Evolutionary conservation across 2,113 vertebrate genomes (phyloP).

Genomic region (Rhynchopsitta pachyrhyncha): DNA sequence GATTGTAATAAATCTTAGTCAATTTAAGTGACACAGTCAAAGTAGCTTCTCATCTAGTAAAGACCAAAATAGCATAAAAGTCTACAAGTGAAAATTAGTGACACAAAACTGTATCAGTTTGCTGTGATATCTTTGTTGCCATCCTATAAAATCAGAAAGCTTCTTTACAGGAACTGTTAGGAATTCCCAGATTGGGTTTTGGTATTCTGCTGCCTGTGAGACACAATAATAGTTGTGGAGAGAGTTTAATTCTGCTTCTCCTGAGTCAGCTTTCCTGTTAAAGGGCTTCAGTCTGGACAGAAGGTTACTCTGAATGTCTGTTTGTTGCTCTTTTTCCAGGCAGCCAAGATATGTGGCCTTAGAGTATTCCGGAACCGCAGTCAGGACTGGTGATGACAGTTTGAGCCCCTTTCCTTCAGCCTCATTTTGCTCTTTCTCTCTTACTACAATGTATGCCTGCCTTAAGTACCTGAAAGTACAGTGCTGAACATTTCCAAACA

Average conservation of each 20-base stretch:
- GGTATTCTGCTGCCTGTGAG: not conserved
- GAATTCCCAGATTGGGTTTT: not conserved
- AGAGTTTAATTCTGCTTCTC: not conserved
- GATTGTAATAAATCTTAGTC: constrained; percentile 19
- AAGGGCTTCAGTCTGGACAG: not conserved
- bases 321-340: not conserved
- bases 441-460: not conserved
- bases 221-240: not conserved
- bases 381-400: not conserved
- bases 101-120: not conserved
- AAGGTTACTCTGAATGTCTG: not conserved
- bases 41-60: not conserved
- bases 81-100: not conserved
- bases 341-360: not conserved
- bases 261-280: not conserved
- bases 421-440: not conserved
- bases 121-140: not conserved
- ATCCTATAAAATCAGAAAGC: not conserved
- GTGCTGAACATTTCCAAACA: not conserved
- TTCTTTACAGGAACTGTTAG: not conserved
- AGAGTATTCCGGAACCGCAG: not conserved
- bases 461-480: not conserved
- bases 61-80: not conserved
- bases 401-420: not conserved
- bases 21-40: not conserved